Conservation (phyloP, 2,797 vertebrate species). For the Sternotherus odoratus region DNA sequence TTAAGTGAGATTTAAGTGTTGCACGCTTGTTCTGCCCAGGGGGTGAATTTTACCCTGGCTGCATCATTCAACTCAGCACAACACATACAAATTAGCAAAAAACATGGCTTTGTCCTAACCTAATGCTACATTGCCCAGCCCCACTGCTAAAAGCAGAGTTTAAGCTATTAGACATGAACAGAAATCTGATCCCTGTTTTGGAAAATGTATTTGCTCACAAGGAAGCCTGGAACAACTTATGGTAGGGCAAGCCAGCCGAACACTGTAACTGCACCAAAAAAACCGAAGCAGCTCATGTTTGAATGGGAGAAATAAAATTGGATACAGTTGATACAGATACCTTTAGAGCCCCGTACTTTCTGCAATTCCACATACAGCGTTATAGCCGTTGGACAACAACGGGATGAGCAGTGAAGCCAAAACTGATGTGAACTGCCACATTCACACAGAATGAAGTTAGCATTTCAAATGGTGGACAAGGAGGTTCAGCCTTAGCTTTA, state of each 20-base stretch:
- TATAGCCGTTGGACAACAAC: slow-evolving; percentile 7
- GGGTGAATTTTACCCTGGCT: background rate
- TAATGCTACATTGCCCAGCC: slow-evolving; percentile 31
- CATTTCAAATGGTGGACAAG: slow-evolving; percentile 24
- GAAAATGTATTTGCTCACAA: slow-evolving; percentile 30
- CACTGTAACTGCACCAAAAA: background rate
- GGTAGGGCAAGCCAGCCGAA: background rate
- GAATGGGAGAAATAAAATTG: slow-evolving; percentile 19
- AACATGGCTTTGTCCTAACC: background rate
- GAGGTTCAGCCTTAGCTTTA: background rate
- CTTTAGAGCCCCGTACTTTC: background rate
- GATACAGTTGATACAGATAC: background rate
- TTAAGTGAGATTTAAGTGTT: background rate
- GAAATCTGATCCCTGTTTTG: slow-evolving; percentile 58
- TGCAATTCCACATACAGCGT: background rate
- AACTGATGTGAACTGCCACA: slow-evolving; percentile 4
- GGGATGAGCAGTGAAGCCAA: background rate
- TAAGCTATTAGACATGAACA: background rate
- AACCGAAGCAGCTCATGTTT: slow-evolving; percentile 5
- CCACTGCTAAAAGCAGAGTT: slow-evolving; percentile 8
- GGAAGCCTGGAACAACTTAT: slow-evolving; percentile 60
- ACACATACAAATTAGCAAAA: background rate
- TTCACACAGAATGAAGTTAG: background rate
- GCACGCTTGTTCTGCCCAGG: background rate
- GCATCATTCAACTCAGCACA: background rate